Evolutionary conservation across 2,888 invertebrate genomes (phyloP).

Genomic region (Netelia inedita): DNA sequence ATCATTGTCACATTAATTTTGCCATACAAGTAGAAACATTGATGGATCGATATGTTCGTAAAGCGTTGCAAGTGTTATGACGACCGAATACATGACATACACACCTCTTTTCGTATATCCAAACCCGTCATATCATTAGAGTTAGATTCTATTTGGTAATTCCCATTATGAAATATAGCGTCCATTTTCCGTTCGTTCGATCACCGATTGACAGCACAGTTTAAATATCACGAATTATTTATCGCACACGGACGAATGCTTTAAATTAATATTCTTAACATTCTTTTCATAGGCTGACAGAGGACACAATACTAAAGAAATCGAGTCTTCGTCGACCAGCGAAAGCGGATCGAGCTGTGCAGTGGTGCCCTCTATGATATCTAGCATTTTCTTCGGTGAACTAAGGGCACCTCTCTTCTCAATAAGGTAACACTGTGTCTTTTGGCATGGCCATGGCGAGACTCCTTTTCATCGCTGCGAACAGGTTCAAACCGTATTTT

Average conservation of each 20-base stretch:
- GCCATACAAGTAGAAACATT: neutral
- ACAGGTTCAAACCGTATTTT: too few relatives aligned
- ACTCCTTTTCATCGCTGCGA: too few relatives aligned
- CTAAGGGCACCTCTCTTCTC: neutral
- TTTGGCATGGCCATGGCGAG: neutral
- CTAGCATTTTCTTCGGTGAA: neutral
- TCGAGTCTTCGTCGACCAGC: neutral
- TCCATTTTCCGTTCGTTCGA: constrained; percentile 75
- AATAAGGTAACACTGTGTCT: neutral
- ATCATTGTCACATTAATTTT: neutral
- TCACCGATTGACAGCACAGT: neutral
- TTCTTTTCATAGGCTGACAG: constrained; percentile 39
- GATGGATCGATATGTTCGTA: constrained; percentile 1
- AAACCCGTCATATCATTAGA: constrained; percentile 75
- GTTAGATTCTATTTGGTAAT: constrained; percentile 78
- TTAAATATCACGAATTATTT: neutral
- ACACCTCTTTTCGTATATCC: constrained; percentile 81
- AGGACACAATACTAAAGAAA: constrained; percentile 16
- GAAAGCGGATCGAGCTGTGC: neutral
- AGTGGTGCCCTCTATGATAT: neutral
- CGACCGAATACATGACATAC: constrained; percentile 25
- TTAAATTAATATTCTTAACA: constrained; percentile 45
- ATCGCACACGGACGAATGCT: constrained; percentile 5
- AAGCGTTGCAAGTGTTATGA: constrained; percentile 4
- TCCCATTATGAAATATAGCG: constrained; percentile 82